phyloP scores from a whole-genome alignment of 2,888 invertebrate species.

The Eristalis pertinax region DNA sequence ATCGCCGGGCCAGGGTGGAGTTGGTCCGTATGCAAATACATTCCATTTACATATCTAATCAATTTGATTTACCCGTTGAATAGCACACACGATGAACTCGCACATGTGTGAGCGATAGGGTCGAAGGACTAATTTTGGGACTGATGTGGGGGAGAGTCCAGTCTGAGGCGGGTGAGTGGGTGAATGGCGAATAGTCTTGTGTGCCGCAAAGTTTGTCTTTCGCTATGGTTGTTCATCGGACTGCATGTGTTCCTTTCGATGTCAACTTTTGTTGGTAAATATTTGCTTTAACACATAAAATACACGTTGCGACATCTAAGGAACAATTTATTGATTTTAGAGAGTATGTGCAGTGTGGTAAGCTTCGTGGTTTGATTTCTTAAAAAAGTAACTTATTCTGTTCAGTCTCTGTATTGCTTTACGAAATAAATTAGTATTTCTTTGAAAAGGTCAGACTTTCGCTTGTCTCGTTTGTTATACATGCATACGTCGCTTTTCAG shows the following conservation, averaged over 20 bases:
- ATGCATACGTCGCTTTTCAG: too few relatives aligned
- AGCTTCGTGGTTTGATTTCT: neutral
- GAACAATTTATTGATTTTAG: neutral
- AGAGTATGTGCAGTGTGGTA: neutral
- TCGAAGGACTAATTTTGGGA: neutral
- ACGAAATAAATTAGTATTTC: too few relatives aligned
- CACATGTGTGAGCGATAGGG: neutral
- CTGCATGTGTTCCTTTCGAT: neutral
- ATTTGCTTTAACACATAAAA: neutral
- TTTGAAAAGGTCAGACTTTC: too few relatives aligned
- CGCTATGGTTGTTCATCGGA: neutral
- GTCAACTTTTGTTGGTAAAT: neutral
- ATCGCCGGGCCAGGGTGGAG: neutral
- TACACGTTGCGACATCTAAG: neutral
- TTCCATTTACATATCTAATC: neutral
- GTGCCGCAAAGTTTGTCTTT: neutral
- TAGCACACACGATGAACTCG: neutral
- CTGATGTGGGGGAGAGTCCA: neutral
- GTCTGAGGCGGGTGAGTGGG: neutral
- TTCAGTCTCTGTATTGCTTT: too few relatives aligned
- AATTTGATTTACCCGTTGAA: neutral
- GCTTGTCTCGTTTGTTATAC: too few relatives aligned
- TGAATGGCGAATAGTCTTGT: neutral
- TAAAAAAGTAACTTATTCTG: too few relatives aligned
- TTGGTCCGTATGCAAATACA: neutral